phyloP scores from a whole-genome alignment of 2,797 vertebrate species.

The Hapalemur alaotrensis region DNA sequence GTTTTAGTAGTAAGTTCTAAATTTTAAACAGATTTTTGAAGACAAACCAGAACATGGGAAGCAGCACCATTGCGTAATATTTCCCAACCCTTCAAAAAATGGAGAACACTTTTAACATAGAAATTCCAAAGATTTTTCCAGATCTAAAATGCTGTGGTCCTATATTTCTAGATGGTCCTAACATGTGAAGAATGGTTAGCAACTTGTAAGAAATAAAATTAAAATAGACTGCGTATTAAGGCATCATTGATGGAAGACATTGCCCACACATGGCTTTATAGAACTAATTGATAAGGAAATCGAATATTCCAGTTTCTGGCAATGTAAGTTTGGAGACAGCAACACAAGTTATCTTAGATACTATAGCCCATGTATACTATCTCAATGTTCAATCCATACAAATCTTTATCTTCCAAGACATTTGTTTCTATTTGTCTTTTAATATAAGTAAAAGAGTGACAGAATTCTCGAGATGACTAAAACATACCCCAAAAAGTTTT shows the following conservation, averaged over 20 bases:
- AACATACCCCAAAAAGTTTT: background rate
- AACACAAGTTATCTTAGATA: background rate
- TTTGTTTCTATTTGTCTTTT: background rate
- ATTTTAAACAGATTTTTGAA: background rate
- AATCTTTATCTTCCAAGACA: background rate
- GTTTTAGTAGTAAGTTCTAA: background rate
- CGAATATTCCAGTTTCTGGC: background rate
- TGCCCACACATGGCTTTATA: background rate
- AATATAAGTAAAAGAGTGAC: background rate
- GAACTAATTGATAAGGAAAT: background rate
- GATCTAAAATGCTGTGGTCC: background rate
- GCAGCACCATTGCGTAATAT: background rate
- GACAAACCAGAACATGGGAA: background rate
- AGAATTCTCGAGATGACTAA: background rate
- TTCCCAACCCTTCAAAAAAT: background rate
- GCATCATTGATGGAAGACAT: background rate
- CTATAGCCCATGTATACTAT: background rate
- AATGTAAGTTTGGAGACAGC: constrained; percentile 1
- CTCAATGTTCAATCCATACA: background rate
- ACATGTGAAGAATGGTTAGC: background rate
- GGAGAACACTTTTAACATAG: background rate
- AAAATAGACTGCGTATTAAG: background rate
- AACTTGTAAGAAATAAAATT: background rate
- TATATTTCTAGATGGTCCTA: background rate
- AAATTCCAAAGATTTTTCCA: background rate